phyloP scores from a whole-genome alignment of 2,113 vertebrate genomes.

The Megalops atlanticus region DNA sequence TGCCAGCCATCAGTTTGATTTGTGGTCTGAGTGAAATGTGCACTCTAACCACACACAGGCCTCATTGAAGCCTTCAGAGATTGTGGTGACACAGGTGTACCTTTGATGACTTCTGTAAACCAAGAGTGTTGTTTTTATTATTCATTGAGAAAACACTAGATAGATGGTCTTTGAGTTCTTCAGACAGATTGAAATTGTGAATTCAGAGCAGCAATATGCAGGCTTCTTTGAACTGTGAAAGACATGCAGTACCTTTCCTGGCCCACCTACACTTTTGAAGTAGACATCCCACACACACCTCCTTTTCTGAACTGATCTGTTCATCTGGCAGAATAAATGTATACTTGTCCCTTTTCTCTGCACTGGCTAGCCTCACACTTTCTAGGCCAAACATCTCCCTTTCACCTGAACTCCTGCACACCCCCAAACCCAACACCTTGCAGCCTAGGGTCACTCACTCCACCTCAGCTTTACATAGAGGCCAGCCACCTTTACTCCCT shows the following conservation, averaged over 20 bases:
- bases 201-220: neutral
- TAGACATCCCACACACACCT: too few relatives aligned
- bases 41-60: neutral
- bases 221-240: slow-evolving; percentile 4
- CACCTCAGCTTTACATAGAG: too few relatives aligned
- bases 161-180: neutral
- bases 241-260: too few relatives aligned
- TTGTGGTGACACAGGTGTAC: neutral
- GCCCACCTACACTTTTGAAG: too few relatives aligned
- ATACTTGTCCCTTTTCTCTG: neutral
- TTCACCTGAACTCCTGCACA: too few relatives aligned
- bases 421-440: too few relatives aligned
- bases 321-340: too few relatives aligned
- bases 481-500: too few relatives aligned
- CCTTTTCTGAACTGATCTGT: too few relatives aligned
- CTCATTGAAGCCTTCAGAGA: neutral
- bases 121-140: neutral
- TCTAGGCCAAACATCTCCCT: too few relatives aligned
- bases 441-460: too few relatives aligned
- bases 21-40: slow-evolving; percentile 9
- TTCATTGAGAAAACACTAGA: neutral
- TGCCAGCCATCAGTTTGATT: slow-evolving; percentile 3
- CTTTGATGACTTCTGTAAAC: neutral
- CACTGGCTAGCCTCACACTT: too few relatives aligned
- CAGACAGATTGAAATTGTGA: neutral